Percentiles rank a stretch among this genome's conserved stretches.
These are phyloP conservation scores for Triplophysa bombifrons DNA, from an alignment of 2,797 vertebrate genomes.

Conservation along the genomic window DNA sequence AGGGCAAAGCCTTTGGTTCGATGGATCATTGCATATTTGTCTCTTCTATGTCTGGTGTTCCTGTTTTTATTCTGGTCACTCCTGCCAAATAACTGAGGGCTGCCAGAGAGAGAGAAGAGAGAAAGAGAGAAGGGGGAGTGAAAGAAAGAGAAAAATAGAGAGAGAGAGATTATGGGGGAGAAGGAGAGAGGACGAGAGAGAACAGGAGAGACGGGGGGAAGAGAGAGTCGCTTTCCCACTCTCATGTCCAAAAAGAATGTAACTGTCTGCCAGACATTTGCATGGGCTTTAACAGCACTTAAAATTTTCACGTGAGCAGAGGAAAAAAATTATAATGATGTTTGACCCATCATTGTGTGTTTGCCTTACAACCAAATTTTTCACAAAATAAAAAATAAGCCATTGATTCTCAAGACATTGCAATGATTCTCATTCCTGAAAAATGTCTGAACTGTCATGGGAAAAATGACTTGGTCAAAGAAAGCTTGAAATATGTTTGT, in stretches of 20 bases:
- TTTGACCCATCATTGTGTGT: conserved; percentile 4
- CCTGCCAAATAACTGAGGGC: conserved; percentile 82
- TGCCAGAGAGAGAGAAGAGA: conserved; percentile 75
- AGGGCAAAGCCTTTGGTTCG: conserved; percentile 79
- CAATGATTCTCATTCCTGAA: conserved; percentile 7
- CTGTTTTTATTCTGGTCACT: conserved; percentile 87
- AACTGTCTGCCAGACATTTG: conserved; percentile 79
- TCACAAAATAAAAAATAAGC: not conserved
- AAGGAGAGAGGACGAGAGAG: conserved; percentile 24
- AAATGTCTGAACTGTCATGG: not conserved
- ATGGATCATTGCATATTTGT: conserved; percentile 79
- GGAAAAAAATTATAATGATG: conserved; percentile 34
- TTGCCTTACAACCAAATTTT: conserved; percentile 2
- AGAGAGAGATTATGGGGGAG: conserved; percentile 26
- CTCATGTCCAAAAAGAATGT: conserved; percentile 71
- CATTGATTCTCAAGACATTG: not conserved
- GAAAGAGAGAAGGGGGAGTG: conserved; percentile 48
- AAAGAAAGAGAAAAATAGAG: conserved; percentile 45
- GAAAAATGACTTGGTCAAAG: not conserved
- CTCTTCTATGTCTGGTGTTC: conserved; percentile 77
- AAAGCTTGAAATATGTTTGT: conserved; percentile 15
- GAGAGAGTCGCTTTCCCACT: conserved; percentile 58
- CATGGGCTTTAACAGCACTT: conserved; percentile 70
- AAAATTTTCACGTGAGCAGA: conserved; percentile 58
- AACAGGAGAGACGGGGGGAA: conserved; percentile 30